Conservation (phyloP, 2,113 vertebrate species). For the Arenaria interpres region DNA sequence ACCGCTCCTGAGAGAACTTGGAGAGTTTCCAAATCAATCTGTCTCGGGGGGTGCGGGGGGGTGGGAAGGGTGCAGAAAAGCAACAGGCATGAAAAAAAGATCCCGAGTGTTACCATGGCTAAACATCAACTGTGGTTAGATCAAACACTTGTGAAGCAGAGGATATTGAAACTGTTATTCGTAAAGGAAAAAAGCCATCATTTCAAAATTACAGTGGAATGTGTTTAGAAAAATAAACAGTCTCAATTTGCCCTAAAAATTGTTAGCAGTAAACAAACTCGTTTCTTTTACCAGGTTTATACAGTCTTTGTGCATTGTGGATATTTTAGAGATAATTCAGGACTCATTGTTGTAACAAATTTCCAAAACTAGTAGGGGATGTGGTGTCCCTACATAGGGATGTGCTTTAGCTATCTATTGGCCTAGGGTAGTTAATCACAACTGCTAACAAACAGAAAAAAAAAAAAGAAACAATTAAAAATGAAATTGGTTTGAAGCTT, state of each 20-base stretch:
- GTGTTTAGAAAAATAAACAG: constrained; percentile 38
- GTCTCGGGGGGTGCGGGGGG: neutral
- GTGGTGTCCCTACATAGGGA: neutral
- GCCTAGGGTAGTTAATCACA: constrained; percentile 35
- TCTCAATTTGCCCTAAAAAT: constrained; percentile 34
- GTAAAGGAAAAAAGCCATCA: constrained; percentile 22
- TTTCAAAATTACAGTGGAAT: constrained; percentile 19
- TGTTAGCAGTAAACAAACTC: constrained; percentile 21
- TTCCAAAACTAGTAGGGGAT: neutral
- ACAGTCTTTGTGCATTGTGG: neutral
- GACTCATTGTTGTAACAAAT: neutral
- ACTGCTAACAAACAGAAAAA: constrained; percentile 27
- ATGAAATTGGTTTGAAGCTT: constrained; percentile 59
- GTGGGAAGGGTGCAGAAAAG: neutral
- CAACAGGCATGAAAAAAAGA: constrained; percentile 35
- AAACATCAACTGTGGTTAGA: constrained; percentile 52
- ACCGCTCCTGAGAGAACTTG: constrained; percentile 6
- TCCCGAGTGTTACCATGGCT: constrained; percentile 29
- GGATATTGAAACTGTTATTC: constrained; percentile 19
- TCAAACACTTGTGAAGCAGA: constrained; percentile 46
- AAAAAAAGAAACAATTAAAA: constrained; percentile 51
- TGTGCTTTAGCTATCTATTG: neutral
- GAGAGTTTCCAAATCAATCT: constrained; percentile 45
- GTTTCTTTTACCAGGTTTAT: neutral
- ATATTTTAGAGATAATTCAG: neutral